Percentiles rank a stretch among this genome's conserved stretches.
phyloP scores from a whole-genome alignment of 2,797 vertebrate genomes.

The Octomys mimax region DNA sequence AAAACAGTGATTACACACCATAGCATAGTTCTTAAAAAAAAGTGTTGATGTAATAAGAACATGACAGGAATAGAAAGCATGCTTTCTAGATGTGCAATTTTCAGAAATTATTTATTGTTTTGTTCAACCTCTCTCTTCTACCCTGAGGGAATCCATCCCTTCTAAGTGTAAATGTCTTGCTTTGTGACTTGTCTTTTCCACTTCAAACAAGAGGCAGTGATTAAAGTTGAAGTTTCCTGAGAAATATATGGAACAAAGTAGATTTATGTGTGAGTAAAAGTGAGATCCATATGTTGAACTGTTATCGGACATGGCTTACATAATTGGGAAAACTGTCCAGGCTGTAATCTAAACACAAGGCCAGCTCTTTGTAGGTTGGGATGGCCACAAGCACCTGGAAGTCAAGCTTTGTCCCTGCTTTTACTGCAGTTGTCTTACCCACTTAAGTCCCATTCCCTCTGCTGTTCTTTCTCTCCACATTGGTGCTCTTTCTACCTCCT shows the following conservation, averaged over 20 bases:
- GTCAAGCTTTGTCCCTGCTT: fast-evolving
- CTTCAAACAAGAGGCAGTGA: not conserved
- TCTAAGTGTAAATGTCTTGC: not conserved
- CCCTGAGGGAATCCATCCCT: not conserved
- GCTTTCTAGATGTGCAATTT: not conserved
- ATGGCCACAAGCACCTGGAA: fast-evolving
- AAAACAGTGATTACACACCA: not conserved
- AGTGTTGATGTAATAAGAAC: not conserved
- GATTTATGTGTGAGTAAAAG: slow-evolving; percentile 8
- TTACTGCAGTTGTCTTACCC: fast-evolving
- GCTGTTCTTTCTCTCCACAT: not conserved
- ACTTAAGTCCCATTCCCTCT: not conserved
- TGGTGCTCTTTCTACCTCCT: not conserved
- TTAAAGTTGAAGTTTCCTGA: not conserved
- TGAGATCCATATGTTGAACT: not conserved
- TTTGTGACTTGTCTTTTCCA: not conserved
- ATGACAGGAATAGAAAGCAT: not conserved
- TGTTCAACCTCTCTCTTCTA: not conserved
- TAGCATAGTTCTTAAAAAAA: not conserved
- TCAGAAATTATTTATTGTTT: not conserved
- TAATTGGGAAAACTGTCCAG: not conserved
- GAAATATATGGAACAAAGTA: not conserved
- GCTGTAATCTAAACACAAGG: not conserved
- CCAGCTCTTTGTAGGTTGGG: fast-evolving
- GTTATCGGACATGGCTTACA: not conserved